A percentile compares a stretch with the other conserved stretches of the same genome.
Evolutionary conservation across 1,140 invertebrate genomes (phyloP).

Genomic region (Drosophila lowei): DNA sequence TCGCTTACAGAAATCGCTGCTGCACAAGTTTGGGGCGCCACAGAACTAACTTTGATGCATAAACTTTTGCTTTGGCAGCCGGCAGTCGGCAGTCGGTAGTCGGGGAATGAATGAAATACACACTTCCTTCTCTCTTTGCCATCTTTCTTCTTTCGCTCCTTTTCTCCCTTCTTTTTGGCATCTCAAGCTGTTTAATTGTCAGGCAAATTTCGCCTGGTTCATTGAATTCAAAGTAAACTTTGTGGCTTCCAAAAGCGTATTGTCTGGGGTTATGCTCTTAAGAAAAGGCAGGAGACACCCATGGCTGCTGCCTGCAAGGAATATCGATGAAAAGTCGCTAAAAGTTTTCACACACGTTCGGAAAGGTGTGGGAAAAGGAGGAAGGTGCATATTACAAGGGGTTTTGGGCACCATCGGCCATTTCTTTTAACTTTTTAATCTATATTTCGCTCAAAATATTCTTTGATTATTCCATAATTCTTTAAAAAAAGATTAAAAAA

Average conservation of each 20-base stretch:
- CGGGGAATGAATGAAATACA: constrained; percentile 61
- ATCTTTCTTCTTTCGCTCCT: too few relatives aligned
- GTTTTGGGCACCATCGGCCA: too few relatives aligned
- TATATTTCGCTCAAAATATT: too few relatives aligned
- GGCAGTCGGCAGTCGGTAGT: constrained; percentile 21
- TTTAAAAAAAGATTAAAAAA: too few relatives aligned
- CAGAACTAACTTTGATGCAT: constrained; percentile 65
- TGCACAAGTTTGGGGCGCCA: constrained; percentile 68
- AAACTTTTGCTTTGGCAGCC: constrained; percentile 69
- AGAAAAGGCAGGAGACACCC: too few relatives aligned
- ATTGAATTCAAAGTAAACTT: constrained; percentile 71
- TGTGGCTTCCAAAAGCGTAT: constrained; percentile 3
- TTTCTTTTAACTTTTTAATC: neutral
- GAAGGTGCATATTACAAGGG: too few relatives aligned
- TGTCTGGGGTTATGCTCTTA: too few relatives aligned
- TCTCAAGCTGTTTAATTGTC: constrained; percentile 76
- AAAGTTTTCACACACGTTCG: too few relatives aligned
- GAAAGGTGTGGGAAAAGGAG: too few relatives aligned
- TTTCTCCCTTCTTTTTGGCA: neutral
- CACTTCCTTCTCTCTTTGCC: neutral
- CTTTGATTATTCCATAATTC: neutral
- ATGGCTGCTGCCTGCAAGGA: too few relatives aligned
- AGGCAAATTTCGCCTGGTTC: constrained; percentile 69
- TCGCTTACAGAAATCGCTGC: constrained; percentile 57
- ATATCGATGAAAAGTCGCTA: too few relatives aligned